Base-by-base conservation (phyloP, 2,113 vertebrate genomes). In the Osmerus mordax region DNA sequence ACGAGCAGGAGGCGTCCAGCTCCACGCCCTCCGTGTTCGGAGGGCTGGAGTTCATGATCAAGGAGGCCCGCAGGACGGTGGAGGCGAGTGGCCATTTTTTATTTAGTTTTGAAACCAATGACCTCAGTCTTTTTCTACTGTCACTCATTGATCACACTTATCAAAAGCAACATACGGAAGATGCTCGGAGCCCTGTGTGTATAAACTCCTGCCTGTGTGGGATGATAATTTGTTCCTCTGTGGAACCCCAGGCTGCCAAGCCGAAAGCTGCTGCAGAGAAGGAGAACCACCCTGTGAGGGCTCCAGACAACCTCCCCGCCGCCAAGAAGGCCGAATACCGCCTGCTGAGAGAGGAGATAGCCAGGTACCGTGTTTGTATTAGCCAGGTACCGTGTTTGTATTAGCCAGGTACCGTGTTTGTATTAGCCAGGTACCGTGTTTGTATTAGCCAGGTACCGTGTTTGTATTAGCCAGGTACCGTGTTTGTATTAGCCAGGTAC, bases 41-140 rank as follows among this genome's bases (percentile, higher is more conserved):
- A 81, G 96, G 97, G 21, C 90, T 99, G 76, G 97, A 99, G 87
- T 97, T 94, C 67, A 99, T 99, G 97, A 99, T 99, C 83, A 98
- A 96, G 88, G 97, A 99, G 88, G 97, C 96, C 74, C 91, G 97
- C 68, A 91, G 97, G 86, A 98, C 94, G 0, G 97, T 94, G 23
- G 97, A 99, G 94, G 97, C 99, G 82, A 81, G 72, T n/a, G 11
- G 16, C 18, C 21, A 12, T 47, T 11, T 28, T 28, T 28, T 3
- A 3, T 28, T 28, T 28, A 3, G 0, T 28, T 28, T 28, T 28
- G 3, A 3, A 28, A 28, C 25, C 25, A 28, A 28, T 28, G 25
- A 2, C 41, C 2, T 47, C 41, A 11, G 41, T 47, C 41, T 9
- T 47, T 47, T 47, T 47, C 41, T 47, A 7, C 7, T 11, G 1